Conservation (phyloP, 2,113 vertebrate species). For the Siphamia tubifer region DNA sequence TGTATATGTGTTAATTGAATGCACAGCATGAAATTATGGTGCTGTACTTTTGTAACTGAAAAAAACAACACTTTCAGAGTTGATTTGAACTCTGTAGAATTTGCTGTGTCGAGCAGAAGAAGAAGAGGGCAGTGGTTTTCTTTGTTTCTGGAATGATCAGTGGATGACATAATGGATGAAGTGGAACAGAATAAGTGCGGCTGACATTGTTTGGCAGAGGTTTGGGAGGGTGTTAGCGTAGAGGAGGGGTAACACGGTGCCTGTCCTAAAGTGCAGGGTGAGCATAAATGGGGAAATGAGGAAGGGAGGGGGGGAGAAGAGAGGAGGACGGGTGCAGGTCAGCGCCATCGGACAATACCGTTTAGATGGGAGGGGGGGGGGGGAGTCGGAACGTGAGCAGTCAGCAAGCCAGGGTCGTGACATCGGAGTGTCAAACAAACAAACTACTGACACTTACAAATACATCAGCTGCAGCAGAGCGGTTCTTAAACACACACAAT, state of each 20-base stretch:
- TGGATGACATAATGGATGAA: conserved; percentile 90
- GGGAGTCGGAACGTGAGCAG: conserved; percentile 83
- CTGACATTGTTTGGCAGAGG: conserved; percentile 83
- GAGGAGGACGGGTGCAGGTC: conserved; percentile 64
- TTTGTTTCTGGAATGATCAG: conserved; percentile 91
- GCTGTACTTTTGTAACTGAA: too few relatives aligned
- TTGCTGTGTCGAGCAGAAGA: too few relatives aligned
- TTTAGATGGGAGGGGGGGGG: conserved; percentile 46
- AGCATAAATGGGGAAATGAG: conserved; percentile 70
- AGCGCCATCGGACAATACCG: conserved; percentile 76
- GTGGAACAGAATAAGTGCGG: conserved; percentile 87
- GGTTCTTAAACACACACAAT: conserved; percentile 71
- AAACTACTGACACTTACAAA: conserved; percentile 80
- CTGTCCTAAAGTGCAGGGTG: conserved; percentile 89
- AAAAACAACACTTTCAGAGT: too few relatives aligned
- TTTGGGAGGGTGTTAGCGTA: conserved; percentile 56
- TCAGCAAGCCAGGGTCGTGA: conserved; percentile 83
- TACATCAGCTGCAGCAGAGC: conserved; percentile 50
- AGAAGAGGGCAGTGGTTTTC: conserved; percentile 79
- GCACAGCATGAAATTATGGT: too few relatives aligned
- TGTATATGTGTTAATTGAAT: too few relatives aligned
- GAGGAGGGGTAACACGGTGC: conserved; percentile 76
- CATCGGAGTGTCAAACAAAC: conserved; percentile 78
- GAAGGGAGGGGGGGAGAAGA: conserved; percentile 70
- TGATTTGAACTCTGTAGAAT: too few relatives aligned